These are phyloP conservation scores for Fringilla coelebs DNA, from an alignment of 2,797 vertebrate genomes.

Conservation along the genomic window DNA sequence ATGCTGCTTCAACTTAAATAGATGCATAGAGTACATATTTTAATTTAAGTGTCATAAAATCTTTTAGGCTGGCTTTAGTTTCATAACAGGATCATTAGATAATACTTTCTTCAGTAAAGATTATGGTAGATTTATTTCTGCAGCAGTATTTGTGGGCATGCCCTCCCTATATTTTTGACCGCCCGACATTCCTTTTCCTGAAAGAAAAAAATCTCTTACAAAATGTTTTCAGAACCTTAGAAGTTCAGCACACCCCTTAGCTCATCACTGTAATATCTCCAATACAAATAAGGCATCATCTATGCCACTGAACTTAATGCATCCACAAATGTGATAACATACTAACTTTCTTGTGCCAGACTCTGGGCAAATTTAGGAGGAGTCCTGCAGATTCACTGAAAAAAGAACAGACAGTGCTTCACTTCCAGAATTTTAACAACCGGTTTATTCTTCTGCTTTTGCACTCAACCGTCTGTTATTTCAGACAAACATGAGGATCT, in stretches of 20 bases:
- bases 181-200: not conserved
- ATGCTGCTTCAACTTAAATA: slow-evolving; percentile 56
- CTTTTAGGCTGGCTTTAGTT: slow-evolving; percentile 28
- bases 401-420: slow-evolving; percentile 38
- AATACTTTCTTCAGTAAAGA: not conserved
- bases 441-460: slow-evolving; percentile 49
- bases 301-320: slow-evolving; percentile 52
- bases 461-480: slow-evolving; percentile 10
- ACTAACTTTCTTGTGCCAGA: not conserved
- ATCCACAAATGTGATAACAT: slow-evolving; percentile 7
- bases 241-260: not conserved
- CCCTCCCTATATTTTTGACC: not conserved
- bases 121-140: not conserved
- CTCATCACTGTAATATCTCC: slow-evolving; percentile 41
- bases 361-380: not conserved
- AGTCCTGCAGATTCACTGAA: slow-evolving; percentile 33
- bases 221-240: not conserved
- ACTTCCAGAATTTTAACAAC: slow-evolving; percentile 68
- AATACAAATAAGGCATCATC: slow-evolving; percentile 65
- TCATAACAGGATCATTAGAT: slow-evolving; percentile 31
- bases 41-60: slow-evolving; percentile 56
- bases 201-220: not conserved
- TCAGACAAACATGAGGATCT: slow-evolving; percentile 47
- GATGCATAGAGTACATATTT: slow-evolving; percentile 13
- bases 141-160: not conserved